Conservation (phyloP, 1,140 invertebrate genomes). For the Propsilocerus akamusi region DNA sequence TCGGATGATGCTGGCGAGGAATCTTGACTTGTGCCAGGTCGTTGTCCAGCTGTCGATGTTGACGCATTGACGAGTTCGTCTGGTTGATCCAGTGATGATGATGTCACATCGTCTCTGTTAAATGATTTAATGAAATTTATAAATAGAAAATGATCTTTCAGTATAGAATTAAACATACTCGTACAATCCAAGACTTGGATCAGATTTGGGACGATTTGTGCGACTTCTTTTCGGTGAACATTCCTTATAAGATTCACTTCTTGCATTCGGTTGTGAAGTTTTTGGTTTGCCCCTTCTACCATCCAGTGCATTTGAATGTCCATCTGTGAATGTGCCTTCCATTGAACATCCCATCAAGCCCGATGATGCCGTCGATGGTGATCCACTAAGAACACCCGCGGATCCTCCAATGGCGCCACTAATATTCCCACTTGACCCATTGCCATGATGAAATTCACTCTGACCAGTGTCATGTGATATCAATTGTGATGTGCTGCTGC, state of each 20-base stretch:
- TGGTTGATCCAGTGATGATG: constrained; percentile 19
- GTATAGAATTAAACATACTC: constrained; percentile 17
- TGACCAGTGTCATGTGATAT: background rate
- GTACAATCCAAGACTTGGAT: constrained; percentile 55
- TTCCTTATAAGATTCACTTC: constrained; percentile 21
- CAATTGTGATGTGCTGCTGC: background rate
- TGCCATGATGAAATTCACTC: background rate
- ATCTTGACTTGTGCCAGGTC: constrained; percentile 26
- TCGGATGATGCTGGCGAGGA: constrained; percentile 21
- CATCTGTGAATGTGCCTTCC: background rate
- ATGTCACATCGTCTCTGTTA: constrained; percentile 14
- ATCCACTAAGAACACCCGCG: background rate
- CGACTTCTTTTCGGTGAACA: constrained; percentile 37
- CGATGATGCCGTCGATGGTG: no score
- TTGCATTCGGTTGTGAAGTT: background rate
- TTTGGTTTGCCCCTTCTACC: background rate
- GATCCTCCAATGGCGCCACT: background rate
- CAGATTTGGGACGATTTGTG: constrained; percentile 48
- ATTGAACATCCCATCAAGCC: no score
- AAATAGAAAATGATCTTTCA: background rate
- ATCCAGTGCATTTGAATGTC: background rate
- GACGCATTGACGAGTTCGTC: constrained; percentile 25
- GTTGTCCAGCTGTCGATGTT: constrained; percentile 27
- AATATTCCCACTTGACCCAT: background rate
- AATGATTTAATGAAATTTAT: background rate